phyloP scores from a whole-genome alignment of 2,113 vertebrate genomes.

The Rhinopomastus cyanomelas region DNA sequence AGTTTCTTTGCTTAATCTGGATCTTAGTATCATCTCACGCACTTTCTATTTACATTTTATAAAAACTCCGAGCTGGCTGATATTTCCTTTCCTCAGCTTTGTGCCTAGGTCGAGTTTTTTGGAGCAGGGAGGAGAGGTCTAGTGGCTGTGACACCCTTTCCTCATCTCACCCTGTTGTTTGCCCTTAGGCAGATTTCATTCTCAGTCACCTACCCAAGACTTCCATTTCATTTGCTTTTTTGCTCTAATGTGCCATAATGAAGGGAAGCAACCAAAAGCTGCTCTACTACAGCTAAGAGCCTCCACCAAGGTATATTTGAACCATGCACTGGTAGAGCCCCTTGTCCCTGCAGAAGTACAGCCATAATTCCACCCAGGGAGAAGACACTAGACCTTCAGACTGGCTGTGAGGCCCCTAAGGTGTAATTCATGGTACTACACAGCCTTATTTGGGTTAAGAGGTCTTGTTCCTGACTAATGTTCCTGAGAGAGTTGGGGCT shows the following conservation, averaged over 20 bases:
- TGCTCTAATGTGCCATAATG: neutral
- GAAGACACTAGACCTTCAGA: neutral
- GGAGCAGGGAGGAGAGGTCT: neutral
- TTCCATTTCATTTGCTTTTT: slow-evolving; percentile 26
- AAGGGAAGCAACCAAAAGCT: rapidly evolving
- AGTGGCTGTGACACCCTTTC: neutral
- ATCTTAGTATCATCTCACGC: neutral
- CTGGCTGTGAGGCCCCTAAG: rapidly evolving
- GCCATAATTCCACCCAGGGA: neutral
- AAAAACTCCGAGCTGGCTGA: neutral
- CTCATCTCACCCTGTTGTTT: rapidly evolving
- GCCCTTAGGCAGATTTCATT: neutral
- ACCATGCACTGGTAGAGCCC: rapidly evolving
- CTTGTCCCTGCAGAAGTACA: rapidly evolving
- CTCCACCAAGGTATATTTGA: neutral
- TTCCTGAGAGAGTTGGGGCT: too few relatives aligned
- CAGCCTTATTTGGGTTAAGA: neutral
- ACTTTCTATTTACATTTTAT: neutral
- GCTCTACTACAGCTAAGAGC: neutral
- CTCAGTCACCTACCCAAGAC: neutral
- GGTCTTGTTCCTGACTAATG: neutral
- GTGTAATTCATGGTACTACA: neutral
- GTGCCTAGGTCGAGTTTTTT: neutral
- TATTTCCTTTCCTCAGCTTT: neutral
- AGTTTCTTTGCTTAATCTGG: neutral